Base-by-base conservation (phyloP, 2,888 invertebrate genomes). In the Suillia variegata region DNA sequence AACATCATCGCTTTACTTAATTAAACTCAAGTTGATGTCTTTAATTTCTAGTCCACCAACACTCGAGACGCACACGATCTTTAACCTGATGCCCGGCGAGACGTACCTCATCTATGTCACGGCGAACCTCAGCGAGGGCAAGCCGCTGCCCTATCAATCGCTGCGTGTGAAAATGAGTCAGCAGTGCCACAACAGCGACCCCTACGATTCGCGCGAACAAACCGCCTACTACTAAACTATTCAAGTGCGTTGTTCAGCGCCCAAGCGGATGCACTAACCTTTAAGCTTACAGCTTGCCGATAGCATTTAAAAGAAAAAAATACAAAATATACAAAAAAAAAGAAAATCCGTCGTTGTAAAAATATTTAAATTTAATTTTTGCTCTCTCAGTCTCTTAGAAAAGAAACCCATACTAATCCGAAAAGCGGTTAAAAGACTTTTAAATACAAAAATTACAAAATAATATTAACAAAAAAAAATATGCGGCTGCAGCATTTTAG, bases 51-150 rank as follows among this genome's bases (percentile, higher is more conserved):
- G 20, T 52, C 77, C 20, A 5, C 45, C 45, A 13, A 17, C 78
- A 59, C 80, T 85, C n/a, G 81, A 86, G 65, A 84, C 83, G 17
- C 75, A 77, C 45, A 77, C 79, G 18, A 77, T 80, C 18, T 76
- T 80, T 5, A 84, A 85, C 58, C 74, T 87, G 34, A 82, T 80
- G 58, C 84, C 86, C 1, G 85, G 85, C 10, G 83, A 82, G 64
- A 82, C 80, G 33, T 87, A 87, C 67, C 80, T 85, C 42, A 81
- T 87, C 15, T 87, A 87, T 71, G 84, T 87, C 10, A 86, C 86
- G 0, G 84, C 85, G 2, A 84, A 84, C 62, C 83, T 87, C 59
- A 82, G 82, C 47, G 83, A 83, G 70, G 86, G 86, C 18, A 85
- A 84, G 68, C 83, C 85, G 2, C 70, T 87, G 51, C 86, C 87